Base-by-base conservation (phyloP, 23 tunicate species). In the Botrylloides violaceus region DNA sequence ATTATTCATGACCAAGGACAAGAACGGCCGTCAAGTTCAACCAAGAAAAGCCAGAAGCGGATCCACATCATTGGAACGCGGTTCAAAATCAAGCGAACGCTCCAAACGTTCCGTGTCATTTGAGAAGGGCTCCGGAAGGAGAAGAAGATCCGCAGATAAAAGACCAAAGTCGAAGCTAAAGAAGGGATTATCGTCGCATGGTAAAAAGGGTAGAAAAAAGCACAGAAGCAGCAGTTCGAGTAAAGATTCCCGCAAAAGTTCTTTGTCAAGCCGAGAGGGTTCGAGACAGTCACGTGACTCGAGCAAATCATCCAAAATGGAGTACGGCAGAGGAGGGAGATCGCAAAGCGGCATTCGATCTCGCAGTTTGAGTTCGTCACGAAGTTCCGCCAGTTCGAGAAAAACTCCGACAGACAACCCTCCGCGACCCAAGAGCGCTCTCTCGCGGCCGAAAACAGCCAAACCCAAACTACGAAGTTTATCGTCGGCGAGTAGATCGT, bases 71-170 rank as follows among this genome's bases (percentile, higher is more conserved):
- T 15, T 25, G 31, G 65, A 60, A 25, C 65, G 65, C 65, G n/a
- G 65, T 24, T 60, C 65, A 1, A 60, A 60, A 60, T 60, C 65
- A 20, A 68, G 47, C 43, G 57, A 68, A 24, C 29, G 71, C 19
- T 65, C 71, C 20, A 65, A 65, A 21, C 74, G 74, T 24, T 68
- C 74, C 57, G 74, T 68, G 20, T 68, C 74, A 20, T 68, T 68
- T 30, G 74, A 68, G 12, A 68, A 68, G 29, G 56, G 58, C 23
- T 55, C 1, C 27, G 58, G 58, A 12, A 24, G 74, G 6, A 58
- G 26, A 9, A 58, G 29, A 9, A 58, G 62, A 23, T 9, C 26
- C 3, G 62, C 12, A 5, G 62, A 58, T 58, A 5, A 23, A 4
- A 4, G 23, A 58, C 62, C 29, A 4, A 29, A 29, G 23, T 29